Conservation (phyloP, 1,140 invertebrate species). For the Camponotus vicinus region DNA sequence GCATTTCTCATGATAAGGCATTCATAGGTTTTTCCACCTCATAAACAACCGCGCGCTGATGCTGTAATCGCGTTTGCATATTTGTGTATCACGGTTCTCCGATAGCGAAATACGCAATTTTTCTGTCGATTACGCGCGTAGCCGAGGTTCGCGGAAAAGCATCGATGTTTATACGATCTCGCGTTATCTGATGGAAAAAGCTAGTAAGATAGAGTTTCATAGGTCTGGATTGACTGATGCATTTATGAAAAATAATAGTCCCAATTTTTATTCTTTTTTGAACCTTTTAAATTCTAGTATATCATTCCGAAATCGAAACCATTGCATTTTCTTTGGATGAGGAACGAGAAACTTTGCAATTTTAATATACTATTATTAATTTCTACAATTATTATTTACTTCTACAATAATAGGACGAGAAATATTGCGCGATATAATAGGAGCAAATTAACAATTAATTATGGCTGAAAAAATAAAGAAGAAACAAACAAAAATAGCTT, state of each 20-base stretch:
- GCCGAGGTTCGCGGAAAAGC: not conserved
- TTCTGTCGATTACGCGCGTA: conserved; percentile 32
- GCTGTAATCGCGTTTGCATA: conserved; percentile 49
- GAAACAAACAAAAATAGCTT: not conserved
- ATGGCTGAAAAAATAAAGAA: not conserved
- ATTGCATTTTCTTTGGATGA: not conserved
- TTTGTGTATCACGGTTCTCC: conserved; percentile 34
- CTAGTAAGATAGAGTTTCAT: not conserved
- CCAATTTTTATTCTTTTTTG: conserved; percentile 3
- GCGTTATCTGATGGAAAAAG: not conserved
- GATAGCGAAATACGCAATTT: conserved; percentile 54
- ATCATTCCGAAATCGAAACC: not conserved
- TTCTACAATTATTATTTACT: not conserved
- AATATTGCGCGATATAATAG: not conserved
- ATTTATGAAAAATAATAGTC: not conserved
- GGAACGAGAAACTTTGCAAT: not conserved
- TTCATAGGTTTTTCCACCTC: conserved; percentile 53
- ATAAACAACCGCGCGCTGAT: conserved; percentile 38
- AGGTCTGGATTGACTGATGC: not conserved
- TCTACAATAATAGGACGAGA: not conserved
- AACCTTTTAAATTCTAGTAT: not conserved
- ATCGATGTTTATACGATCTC: not conserved
- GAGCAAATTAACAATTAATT: not conserved
- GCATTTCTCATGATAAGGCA: conserved; percentile 37
- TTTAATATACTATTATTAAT: not conserved